These are phyloP conservation scores for Phaedon cochleariae DNA, from an alignment of 2,888 invertebrate genomes.

Conservation along the genomic window DNA sequence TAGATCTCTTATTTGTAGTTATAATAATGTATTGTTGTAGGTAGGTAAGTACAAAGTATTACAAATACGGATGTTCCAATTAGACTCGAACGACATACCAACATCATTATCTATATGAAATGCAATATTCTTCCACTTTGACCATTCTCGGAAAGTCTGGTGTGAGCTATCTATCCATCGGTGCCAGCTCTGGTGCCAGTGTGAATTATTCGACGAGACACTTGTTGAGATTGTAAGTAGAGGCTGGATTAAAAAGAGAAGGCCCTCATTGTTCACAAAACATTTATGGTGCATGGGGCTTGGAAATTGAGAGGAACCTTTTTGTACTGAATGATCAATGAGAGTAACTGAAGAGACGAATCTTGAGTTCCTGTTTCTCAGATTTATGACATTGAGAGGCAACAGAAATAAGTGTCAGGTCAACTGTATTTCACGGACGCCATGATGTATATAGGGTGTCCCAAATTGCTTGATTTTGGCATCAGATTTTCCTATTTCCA, in stretches of 20 bases:
- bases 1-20: too few species aligned
- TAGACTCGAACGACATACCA: slow-evolving; percentile 4
- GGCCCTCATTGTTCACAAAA: not conserved
- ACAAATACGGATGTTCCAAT: not conserved
- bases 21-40: too few species aligned
- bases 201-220: slow-evolving; percentile 3
- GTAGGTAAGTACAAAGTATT: too few species aligned
- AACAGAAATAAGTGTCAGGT: too few species aligned
- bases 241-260: not conserved
- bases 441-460: too few species aligned
- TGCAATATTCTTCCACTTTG: slow-evolving; percentile 8
- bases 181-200: slow-evolving; percentile 6
- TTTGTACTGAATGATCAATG: not conserved
- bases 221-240: not conserved
- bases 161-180: slow-evolving; percentile 5
- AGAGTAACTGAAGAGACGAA: too few species aligned
- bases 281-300: not conserved
- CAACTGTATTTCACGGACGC: too few species aligned
- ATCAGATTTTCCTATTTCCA: too few species aligned
- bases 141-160: slow-evolving; percentile 14
- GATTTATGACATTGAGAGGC: too few species aligned
- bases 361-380: not conserved
- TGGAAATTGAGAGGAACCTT: not conserved
- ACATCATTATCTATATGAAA: slow-evolving; percentile 6
- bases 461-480: too few species aligned